phyloP scores from a whole-genome alignment of 2,888 invertebrate genomes.

The Drosophila dives region DNA sequence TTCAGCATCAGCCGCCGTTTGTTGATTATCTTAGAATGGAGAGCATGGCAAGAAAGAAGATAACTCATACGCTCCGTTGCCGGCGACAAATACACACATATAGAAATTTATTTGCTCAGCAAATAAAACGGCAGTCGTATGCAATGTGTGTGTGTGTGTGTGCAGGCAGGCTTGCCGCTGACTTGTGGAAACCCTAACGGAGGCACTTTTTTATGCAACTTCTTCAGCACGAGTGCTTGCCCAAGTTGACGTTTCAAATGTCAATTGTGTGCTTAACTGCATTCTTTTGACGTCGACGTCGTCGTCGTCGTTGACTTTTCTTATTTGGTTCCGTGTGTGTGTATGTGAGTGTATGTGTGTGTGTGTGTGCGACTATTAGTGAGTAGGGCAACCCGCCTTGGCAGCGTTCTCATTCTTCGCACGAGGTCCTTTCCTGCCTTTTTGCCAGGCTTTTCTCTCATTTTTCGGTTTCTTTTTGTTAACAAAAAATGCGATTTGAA shows the following conservation, averaged over 20 bases:
- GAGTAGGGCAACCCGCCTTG: conserved; percentile 52
- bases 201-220: conserved; percentile 80
- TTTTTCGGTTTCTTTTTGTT: conserved; percentile 66
- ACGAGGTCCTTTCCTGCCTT: conserved; percentile 28
- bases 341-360: conserved; percentile 10
- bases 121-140: conserved; percentile 71
- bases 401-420: conserved; percentile 17
- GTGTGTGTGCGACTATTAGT: conserved; percentile 19
- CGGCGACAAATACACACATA: conserved; percentile 36
- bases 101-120: conserved; percentile 80
- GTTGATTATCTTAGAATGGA: conserved; percentile 76
- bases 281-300: conserved; percentile 69
- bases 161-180: conserved; percentile 21
- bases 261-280: conserved; percentile 83
- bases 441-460: conserved; percentile 61
- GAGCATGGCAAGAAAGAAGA: conserved; percentile 76
- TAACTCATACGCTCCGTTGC: conserved; percentile 75
- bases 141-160: conserved; percentile 9
- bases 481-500: conserved; percentile 43
- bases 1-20: conserved; percentile 75
- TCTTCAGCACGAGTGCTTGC: conserved; percentile 79
- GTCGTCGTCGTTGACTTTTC: conserved; percentile 47
- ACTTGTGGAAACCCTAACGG: conserved; percentile 69
- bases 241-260: conserved; percentile 82
- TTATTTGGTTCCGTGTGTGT: conserved; percentile 56